A percentile compares a stretch with the other conserved stretches of the same genome.
Conservation (phyloP, 2,113 vertebrate species). For the Picathartes gymnocephalus region DNA sequence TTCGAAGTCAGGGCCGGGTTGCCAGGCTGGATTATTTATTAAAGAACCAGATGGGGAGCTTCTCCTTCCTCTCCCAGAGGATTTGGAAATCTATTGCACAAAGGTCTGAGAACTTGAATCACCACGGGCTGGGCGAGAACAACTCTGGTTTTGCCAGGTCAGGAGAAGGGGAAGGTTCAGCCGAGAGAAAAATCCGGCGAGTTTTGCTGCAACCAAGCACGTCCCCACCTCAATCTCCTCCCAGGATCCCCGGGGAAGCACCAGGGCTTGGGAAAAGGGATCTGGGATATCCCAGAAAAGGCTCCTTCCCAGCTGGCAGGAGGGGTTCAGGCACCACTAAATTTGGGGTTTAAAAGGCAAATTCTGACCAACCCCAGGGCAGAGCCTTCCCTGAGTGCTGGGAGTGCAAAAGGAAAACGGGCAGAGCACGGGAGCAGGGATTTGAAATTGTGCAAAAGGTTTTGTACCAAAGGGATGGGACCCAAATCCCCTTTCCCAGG, state of each 20-base stretch:
- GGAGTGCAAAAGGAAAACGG: not conserved
- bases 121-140: not conserved
- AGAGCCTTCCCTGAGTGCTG: not conserved
- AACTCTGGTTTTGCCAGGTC: not conserved
- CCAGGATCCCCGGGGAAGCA: not conserved
- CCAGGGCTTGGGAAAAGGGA: not conserved
- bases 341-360: not conserved
- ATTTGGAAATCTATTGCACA: conserved; percentile 69
- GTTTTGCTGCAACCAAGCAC: not conserved
- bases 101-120: conserved; percentile 67
- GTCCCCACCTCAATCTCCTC: not conserved
- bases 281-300: not conserved
- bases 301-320: not conserved
- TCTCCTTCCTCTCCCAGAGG: conserved; percentile 9
- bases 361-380: not conserved
- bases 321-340: not conserved
- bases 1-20: not conserved
- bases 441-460: not conserved
- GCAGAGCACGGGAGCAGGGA: not conserved
- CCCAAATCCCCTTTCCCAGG: not conserved
- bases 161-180: not conserved
- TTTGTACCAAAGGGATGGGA: not conserved
- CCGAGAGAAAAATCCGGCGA: not conserved
- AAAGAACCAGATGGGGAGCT: not conserved
- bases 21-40: not conserved